Evolutionary conservation across 2,113 vertebrate genomes (phyloP).

Genomic region (Onychostruthus taczanowskii): DNA sequence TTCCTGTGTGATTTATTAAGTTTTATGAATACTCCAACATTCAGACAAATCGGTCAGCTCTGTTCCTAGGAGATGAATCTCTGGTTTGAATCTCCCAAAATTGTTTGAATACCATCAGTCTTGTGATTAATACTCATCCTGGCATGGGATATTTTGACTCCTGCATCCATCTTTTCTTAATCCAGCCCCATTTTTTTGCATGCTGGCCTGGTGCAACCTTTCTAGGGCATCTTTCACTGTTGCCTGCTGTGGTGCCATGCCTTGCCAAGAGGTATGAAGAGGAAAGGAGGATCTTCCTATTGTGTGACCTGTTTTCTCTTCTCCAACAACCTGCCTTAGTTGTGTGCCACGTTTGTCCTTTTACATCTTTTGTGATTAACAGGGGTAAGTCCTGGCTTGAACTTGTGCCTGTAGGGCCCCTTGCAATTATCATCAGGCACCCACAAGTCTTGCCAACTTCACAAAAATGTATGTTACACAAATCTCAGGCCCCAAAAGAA

Average conservation of each 20-base stretch:
- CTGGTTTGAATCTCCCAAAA: slow-evolving; percentile 30
- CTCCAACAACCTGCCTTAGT: slow-evolving; percentile 50
- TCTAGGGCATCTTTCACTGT: slow-evolving; percentile 41
- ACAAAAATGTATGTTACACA: slow-evolving; percentile 66
- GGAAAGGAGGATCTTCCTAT: slow-evolving; percentile 18
- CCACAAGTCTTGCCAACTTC: slow-evolving; percentile 74
- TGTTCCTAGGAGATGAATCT: slow-evolving; percentile 12
- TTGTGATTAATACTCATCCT: slow-evolving; percentile 29
- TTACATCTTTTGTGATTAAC: slow-evolving; percentile 56
- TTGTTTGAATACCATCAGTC: background rate
- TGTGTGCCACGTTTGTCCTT: slow-evolving; percentile 37
- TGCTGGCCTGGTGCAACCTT: background rate
- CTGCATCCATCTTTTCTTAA: slow-evolving; percentile 18
- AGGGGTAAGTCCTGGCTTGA: slow-evolving; percentile 69
- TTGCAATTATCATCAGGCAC: slow-evolving; percentile 75
- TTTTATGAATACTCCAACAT: background rate
- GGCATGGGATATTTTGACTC: background rate
- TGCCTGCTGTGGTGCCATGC: slow-evolving; percentile 29
- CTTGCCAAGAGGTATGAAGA: slow-evolving; percentile 36
- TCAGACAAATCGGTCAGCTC: slow-evolving; percentile 22
- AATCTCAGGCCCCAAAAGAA: slow-evolving; percentile 55
- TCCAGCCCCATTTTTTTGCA: background rate
- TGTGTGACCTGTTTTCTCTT: slow-evolving; percentile 57
- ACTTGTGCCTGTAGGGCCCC: slow-evolving; percentile 61
- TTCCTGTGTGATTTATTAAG: background rate